Evolutionary conservation across 2,888 invertebrate species (phyloP), one percentile per base, ranked within the genome.

Genomic region (Sarcophaga subvicina): DNA sequence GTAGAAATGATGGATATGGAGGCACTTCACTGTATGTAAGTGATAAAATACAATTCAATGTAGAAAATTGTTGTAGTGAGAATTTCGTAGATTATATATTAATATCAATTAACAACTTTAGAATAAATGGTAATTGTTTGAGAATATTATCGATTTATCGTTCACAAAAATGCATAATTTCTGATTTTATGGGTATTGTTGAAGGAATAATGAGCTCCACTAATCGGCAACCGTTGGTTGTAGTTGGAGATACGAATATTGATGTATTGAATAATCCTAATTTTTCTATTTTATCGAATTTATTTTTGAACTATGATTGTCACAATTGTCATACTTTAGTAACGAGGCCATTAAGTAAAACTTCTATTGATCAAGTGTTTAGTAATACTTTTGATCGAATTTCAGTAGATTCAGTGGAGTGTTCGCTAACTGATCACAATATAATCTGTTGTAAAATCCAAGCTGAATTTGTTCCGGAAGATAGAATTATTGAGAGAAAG

Each of bases 311-410:
- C 49, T 49, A 49, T 37, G 49, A 49, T 49, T 49, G 49, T 14
- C 49, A 49, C 14, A 49, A 49, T 49, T 49, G 14, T 49, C 49
- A 49, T 0, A 49, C 49, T 14, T 49, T 49, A 49, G 14, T 49
- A 49, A 49, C 75, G 25, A 62, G 75, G 25, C 64, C 75, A 27
- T 11, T 47, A 14, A 76, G 64, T 64, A 63, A 64, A 64, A 25
- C 75, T 22, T 76, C 63, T 49, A 76, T 76, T 76, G 75, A 76
- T 76, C 66, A 76, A 20, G 27, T 66, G 14, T 54, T 76, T n/a
- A 66, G 76, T 66, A 76, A 76, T 54, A 37, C 64, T 27, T 66
- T 64, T 67, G 66, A 76, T 0, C 0, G 45, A 14, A 17, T 69
- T 27, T 47, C 20, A 37, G 17, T 14, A 22, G 64, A 76, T 37